Conservation (phyloP, 2,888 invertebrate species). For the Campoletis raptor region DNA sequence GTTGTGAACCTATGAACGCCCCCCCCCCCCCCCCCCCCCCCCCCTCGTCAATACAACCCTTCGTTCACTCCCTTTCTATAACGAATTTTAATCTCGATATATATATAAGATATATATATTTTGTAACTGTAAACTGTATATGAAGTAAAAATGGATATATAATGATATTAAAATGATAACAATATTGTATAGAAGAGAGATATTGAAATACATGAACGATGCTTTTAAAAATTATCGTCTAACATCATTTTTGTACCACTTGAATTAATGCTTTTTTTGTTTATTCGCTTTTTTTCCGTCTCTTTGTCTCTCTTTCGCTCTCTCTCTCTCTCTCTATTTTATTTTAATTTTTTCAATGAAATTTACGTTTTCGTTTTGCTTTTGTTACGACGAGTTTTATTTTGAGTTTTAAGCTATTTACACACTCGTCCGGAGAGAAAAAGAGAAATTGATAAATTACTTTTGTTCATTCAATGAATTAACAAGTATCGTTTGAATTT, state of each 20-base stretch:
- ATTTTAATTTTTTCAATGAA: background rate
- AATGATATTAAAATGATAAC: constrained; percentile 82
- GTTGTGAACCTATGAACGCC: constrained; percentile 69
- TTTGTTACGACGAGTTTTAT: background rate
- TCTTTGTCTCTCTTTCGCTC: constrained; percentile 4
- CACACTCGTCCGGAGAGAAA: background rate
- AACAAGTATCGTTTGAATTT: constrained; percentile 62
- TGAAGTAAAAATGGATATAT: constrained; percentile 82
- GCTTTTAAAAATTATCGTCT: constrained; percentile 84
- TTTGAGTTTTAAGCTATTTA: background rate
- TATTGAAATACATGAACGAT: constrained; percentile 85
- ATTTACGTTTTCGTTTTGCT: background rate
- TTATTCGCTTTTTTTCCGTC: constrained; percentile 62
- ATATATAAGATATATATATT: constrained; percentile 80
- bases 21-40: constrained; percentile 42
- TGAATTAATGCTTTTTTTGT: constrained; percentile 78
- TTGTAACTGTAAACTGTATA: constrained; percentile 84
- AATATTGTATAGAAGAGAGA: constrained; percentile 85
- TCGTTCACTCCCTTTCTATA: constrained; percentile 69
- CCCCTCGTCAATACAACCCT: constrained; percentile 40
- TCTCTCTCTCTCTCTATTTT: constrained; percentile 1
- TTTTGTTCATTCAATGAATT: constrained; percentile 18
- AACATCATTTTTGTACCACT: constrained; percentile 84
- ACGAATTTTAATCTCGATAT: constrained; percentile 69
- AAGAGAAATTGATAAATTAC: background rate